Base-by-base conservation (phyloP, 2,113 vertebrate genomes). In the Zosterops pallidus region DNA sequence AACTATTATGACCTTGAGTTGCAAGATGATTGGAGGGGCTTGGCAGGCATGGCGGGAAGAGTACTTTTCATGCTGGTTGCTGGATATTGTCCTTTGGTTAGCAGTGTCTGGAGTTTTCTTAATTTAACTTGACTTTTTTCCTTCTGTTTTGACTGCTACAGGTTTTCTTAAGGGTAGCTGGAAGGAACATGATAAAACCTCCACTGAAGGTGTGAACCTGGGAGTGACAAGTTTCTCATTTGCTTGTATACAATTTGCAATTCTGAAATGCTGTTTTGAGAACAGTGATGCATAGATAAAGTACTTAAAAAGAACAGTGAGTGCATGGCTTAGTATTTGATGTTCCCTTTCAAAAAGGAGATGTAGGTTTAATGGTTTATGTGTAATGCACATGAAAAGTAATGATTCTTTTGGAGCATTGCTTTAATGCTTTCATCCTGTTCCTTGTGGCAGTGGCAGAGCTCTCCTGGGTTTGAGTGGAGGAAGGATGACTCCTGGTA, bases 251-350 rank as follows among this genome's bases (percentile, higher is more conserved):
- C 70, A 39, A 91, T 97, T 94, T 92, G 95, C 91, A 95, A 79
- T 95, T 97, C 94, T 87, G 89, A 95, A 92, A 83, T 76, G 70
- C 89, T 84, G 57, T 79, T 94, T 94, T 60, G 86, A 56, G 91
- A 89, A 75, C 78, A 79, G 74, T 0, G 13, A 67, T 79, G 62
- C 65, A 76, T 92, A 92, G 86, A 95, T 95, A 57, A 84, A 79
- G 46, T 76, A 42, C 65, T 78, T 71, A 31, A 86, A 70, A 69
- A 57, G 67, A 86, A 84, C 74, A 52, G 65, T 25, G 67, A 55
- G 21, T 52, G 39, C 46, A 35, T 81, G 74, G 41, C 78, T 13
- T 70, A 26, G 50, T 65, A 50, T 94, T 95, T 79, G 78, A 91
- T 79, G 29, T 89, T 89, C 70, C n/a, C 56, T 85, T 92, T 85